phyloP scores from a whole-genome alignment of 2,888 invertebrate genomes.

The Tipula vernalis region DNA sequence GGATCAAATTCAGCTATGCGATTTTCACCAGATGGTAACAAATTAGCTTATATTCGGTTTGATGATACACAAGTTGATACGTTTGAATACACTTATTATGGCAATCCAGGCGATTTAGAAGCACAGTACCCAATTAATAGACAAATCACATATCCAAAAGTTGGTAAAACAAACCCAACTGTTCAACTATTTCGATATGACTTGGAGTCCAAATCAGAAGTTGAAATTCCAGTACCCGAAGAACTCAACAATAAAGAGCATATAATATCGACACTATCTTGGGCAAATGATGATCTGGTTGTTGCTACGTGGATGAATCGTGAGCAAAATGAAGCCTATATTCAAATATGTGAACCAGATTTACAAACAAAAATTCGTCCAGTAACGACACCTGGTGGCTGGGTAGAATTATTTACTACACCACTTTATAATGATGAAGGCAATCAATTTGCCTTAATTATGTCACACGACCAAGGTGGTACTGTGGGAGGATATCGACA shows the following conservation, averaged over 20 bases:
- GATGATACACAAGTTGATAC: slow-evolving; percentile 59
- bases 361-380: background rate
- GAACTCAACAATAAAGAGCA: slow-evolving; percentile 28
- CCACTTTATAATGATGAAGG: slow-evolving; percentile 57
- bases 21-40: slow-evolving; percentile 72
- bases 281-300: slow-evolving; percentile 56
- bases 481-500: slow-evolving; percentile 49
- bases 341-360: slow-evolving; percentile 45
- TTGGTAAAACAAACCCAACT: slow-evolving; percentile 55
- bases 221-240: slow-evolving; percentile 23
- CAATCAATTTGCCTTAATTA: slow-evolving; percentile 52
- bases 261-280: slow-evolving; percentile 53
- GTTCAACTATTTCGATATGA: slow-evolving; percentile 48
- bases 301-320: slow-evolving; percentile 82
- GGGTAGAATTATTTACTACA: slow-evolving; percentile 67
- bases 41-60: slow-evolving; percentile 69
- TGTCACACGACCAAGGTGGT: slow-evolving; percentile 47
- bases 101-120: slow-evolving; percentile 54
- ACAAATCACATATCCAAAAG: slow-evolving; percentile 70
- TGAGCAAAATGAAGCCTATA: slow-evolving; percentile 61
- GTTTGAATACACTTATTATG: slow-evolving; percentile 72
- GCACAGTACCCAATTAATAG: slow-evolving; percentile 68
- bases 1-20: slow-evolving; percentile 73
- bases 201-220: slow-evolving; percentile 27
- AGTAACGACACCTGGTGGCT: slow-evolving; percentile 42